Evolutionary conservation across 2,797 vertebrate genomes (phyloP), one percentile per base, ranked within the genome.

Genomic region (Neosalanx taihuensis): DNA sequence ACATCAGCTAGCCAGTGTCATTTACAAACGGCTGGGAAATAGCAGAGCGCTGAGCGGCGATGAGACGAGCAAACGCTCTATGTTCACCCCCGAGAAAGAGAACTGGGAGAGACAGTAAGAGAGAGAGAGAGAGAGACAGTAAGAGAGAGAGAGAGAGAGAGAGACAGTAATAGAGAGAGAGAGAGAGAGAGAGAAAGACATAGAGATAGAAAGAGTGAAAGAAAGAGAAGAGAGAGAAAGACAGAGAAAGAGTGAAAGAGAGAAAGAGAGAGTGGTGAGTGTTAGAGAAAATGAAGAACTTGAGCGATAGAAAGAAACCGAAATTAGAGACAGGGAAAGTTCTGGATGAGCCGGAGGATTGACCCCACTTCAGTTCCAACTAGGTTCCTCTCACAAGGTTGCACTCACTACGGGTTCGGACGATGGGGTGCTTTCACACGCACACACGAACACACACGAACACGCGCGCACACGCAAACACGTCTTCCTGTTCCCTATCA

Each of bases 21-120:
- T 93, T 93, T 90, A 84, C 91, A 89, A 86, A 82, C 73, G 71
- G 78, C 81, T 88, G 92, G 85, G 88, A 93, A 92, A 92, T 93
- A 92, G 88, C 90, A 84, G 76, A 86, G 82, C 31, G 62, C 81
- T 91, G 89, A 91, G 83, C 86, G 75, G 79, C 84, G 83, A 72
- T 79, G 78, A 75, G 73, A 81, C 80, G 75, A 79, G 84, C 88
- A 87, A 86, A 87, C 82, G 81, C 82, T 70, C 35, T 17, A 72
- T 85, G 76, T 70, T 61, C 58, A 30, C 74, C 79, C 60, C 56
- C 59, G 69, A 72, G 68, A 73, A 78, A 81, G 69, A 72, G 37
- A 72, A 46, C 41, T 46, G 72, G 59, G 79, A 65, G 73, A 33
- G n/a, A 35, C 13, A 7, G 35, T 46, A 63, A 76, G 73, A 74